A percentile compares a stretch with the other conserved stretches of the same genome.
Evolutionary conservation across 92 coral and sea anemone species (phyloP).

Genomic region (Siderastrea radians): DNA sequence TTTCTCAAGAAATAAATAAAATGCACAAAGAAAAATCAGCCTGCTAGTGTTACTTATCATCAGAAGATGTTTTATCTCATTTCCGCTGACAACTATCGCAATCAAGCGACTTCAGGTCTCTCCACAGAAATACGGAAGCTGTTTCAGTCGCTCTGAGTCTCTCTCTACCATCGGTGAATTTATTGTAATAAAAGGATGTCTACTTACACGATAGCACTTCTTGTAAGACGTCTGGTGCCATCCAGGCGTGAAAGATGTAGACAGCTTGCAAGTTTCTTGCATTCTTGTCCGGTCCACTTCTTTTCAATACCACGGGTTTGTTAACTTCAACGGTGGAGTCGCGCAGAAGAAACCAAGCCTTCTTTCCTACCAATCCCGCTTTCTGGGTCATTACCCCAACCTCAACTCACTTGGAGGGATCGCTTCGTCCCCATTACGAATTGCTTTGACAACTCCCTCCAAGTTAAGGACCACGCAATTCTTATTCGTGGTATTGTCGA

Average conservation of each 20-base stretch:
- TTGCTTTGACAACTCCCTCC: not conserved
- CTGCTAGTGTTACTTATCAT: too few relatives aligned
- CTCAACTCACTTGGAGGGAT: not conserved
- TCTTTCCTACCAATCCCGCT: too few relatives aligned
- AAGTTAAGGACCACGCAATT: not conserved
- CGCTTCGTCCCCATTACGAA: not conserved
- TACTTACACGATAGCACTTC: not conserved
- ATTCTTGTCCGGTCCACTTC: not conserved
- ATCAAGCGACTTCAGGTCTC: too few relatives aligned
- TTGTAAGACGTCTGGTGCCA: not conserved
- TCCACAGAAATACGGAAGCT: too few relatives aligned
- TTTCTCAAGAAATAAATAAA: too few relatives aligned
- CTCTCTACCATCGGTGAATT: too few relatives aligned
- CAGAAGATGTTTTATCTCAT: too few relatives aligned
- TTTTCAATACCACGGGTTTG: not conserved
- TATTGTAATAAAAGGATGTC: too few relatives aligned
- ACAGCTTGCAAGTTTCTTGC: conserved; percentile 2
- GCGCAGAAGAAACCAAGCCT: not conserved
- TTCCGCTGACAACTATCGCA: too few relatives aligned
- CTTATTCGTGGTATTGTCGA: not conserved
- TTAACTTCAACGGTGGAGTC: not conserved
- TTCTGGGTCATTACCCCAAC: too few relatives aligned
- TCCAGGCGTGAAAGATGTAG: not conserved
- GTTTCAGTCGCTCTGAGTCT: too few relatives aligned
- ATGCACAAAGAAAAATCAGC: too few relatives aligned